Conservation (phyloP, 1,140 invertebrate species). For the Vollenhovia emeryi region DNA sequence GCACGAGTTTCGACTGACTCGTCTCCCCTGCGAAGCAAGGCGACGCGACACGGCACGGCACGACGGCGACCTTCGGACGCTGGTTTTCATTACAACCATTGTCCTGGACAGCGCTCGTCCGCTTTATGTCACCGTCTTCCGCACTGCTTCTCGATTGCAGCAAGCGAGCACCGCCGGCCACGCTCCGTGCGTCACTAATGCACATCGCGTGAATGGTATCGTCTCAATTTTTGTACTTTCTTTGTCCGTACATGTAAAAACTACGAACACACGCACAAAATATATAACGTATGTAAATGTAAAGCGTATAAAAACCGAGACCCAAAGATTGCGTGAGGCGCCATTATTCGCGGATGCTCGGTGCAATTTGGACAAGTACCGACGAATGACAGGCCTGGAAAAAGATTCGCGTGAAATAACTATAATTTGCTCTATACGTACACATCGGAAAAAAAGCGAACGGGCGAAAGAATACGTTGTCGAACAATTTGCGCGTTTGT, state of each 20-base stretch:
- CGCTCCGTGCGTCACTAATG: neutral
- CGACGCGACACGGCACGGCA: conserved; percentile 61
- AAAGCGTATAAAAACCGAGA: neutral
- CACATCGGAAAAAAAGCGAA: neutral
- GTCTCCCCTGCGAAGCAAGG: conserved; percentile 27
- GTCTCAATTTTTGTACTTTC: neutral
- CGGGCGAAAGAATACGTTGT: neutral
- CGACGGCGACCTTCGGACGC: conserved; percentile 74
- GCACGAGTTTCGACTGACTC: conserved; percentile 76
- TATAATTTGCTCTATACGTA: neutral
- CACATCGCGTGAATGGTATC: neutral
- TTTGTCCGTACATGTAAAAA: neutral
- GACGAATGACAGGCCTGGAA: neutral
- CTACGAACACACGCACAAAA: neutral
- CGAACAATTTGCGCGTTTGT: conserved; percentile 12
- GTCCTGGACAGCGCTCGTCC: conserved; percentile 57
- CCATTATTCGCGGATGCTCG: neutral
- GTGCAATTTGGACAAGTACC: neutral
- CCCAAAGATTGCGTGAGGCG: neutral
- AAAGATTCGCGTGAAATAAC: neutral
- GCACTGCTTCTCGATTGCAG: neutral
- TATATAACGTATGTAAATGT: neutral
- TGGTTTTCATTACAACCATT: conserved; percentile 78
- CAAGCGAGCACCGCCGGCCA: neutral
- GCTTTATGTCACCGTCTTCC: conserved; percentile 41